phyloP scores from a whole-genome alignment of 1,140 invertebrate genomes.

The Hydropsyche tenuis region DNA sequence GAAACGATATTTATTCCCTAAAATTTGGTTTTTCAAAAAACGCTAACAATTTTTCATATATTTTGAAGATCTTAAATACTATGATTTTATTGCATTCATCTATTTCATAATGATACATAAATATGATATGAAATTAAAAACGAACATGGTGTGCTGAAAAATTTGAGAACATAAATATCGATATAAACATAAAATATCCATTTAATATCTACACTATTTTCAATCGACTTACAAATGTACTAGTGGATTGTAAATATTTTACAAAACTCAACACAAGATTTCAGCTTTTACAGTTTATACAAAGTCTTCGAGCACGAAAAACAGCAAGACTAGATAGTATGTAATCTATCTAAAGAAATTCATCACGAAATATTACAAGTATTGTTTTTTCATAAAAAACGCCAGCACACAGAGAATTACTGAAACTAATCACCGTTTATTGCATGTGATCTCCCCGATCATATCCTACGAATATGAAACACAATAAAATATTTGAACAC shows the following conservation, averaged over 20 bases:
- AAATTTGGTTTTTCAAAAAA: too few relatives aligned
- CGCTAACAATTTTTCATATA: too few relatives aligned
- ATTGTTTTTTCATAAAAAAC: too few relatives aligned
- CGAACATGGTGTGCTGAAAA: neutral
- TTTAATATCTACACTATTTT: conserved; percentile 9
- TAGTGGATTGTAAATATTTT: conserved; percentile 5
- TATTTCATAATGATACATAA: neutral
- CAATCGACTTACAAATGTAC: neutral
- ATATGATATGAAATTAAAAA: conserved; percentile 13
- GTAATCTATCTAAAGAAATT: neutral
- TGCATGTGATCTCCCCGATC: too few relatives aligned
- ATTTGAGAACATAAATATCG: neutral
- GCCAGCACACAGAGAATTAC: too few relatives aligned
- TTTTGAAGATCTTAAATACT: neutral
- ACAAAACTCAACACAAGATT: neutral
- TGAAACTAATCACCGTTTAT: too few relatives aligned
- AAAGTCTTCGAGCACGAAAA: neutral
- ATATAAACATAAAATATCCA: neutral
- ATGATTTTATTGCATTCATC: conserved; percentile 1
- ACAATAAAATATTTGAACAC: too few relatives aligned
- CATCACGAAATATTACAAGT: too few relatives aligned
- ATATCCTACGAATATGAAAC: too few relatives aligned
- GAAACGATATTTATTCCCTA: too few relatives aligned
- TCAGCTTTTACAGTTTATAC: conserved; percentile 2
- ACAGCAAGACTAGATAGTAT: conserved; percentile 13